Conservation (phyloP, 2,888 invertebrate genomes). For the Dynastes hyllus region DNA sequence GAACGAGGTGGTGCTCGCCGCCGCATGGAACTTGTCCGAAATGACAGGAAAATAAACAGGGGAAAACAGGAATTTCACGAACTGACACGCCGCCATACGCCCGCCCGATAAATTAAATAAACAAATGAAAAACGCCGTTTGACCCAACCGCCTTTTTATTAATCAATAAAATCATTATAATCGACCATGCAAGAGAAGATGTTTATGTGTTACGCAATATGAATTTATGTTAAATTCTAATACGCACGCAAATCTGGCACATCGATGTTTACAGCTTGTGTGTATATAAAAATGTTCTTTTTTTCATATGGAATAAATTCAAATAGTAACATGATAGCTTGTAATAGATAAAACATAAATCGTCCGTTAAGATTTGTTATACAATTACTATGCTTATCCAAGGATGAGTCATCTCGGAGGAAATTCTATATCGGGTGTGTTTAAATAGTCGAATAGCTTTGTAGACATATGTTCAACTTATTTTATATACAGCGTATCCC, state of each 20-base stretch:
- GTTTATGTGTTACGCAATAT: constrained; percentile 43
- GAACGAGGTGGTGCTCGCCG: constrained; percentile 40
- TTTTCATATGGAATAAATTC: background rate
- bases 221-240: constrained; percentile 43
- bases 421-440: no score
- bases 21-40: constrained; percentile 49
- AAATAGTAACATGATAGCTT: constrained; percentile 12
- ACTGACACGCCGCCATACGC: constrained; percentile 46
- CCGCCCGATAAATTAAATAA: constrained; percentile 49
- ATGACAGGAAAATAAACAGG: constrained; percentile 52
- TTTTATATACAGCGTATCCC: no score
- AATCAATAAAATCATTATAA: constrained; percentile 47
- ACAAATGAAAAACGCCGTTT: constrained; percentile 39
- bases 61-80: constrained; percentile 47
- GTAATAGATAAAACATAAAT: constrained; percentile 5
- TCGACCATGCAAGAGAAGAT: constrained; percentile 43
- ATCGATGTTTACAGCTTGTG: constrained; percentile 36
- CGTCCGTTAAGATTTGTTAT: background rate
- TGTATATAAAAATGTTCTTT: background rate
- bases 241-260: constrained; percentile 43
- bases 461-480: no score
- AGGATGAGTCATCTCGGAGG: background rate
- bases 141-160: constrained; percentile 46
- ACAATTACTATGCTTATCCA: background rate
- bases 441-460: no score